Base-by-base conservation (phyloP, 2,888 invertebrate species). In the Carterocephalus palaemon region DNA sequence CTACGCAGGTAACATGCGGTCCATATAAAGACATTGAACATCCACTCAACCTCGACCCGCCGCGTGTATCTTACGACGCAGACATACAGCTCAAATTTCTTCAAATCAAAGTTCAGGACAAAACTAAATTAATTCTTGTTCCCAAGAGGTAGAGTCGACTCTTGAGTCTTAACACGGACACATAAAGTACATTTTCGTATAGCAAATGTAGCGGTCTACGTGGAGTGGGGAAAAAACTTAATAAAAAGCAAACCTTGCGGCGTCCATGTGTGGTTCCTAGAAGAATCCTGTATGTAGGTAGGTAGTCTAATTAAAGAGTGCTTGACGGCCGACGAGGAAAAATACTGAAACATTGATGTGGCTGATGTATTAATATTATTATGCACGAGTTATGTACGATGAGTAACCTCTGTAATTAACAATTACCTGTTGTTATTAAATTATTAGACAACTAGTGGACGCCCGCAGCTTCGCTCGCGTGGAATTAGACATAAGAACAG, bases 1-100 rank as follows among this genome's bases (percentile, higher is more conserved):
- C 66, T 67, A 55, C 55, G 51, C 64, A 66, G 67, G 66, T 66
- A 67, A 61, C 46, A 36, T 47, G 59, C 51, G 51, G 57, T 49
- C 48, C 51, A 38, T 50, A 46, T 55, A 48, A 52, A 51, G 46
- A 52, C 53, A 60, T 61, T 22, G 3, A 5, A 5, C n/a, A 15
- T 8, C 42, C 20, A 20, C 9, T 9, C 16, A 10, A n/a, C 15
- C 15, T 4, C 4, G n/a, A 29, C 10, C 33, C n/a, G 2, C n/a
- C 2, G 8, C 10, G 16, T 43, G n/a, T 20, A 36, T 20, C 36
- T 29, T 36, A 36, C 4, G 0, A 0, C 10, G 8, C 8, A 5
- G 42, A 4, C 7, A 22, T 28, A 43, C 20, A 28, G 34, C 8
- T 32, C 8, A 22, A 36, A 36, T 16, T 29, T 9, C 16, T 16